phyloP scores from a whole-genome alignment of 2,113 vertebrate genomes.

The Sprattus sprattus region DNA sequence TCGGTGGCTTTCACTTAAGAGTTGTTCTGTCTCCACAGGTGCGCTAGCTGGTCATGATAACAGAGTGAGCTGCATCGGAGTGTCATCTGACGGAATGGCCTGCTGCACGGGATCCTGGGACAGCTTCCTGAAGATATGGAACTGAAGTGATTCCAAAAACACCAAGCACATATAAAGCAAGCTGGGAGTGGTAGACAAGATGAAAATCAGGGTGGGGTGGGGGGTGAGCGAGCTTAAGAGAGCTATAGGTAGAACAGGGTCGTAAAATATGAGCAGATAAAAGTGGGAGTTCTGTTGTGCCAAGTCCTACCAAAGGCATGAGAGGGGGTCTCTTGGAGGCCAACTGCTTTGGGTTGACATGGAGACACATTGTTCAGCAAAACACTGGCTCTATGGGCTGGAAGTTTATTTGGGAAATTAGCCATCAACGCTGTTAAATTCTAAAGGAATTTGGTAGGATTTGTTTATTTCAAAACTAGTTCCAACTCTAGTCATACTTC shows the following conservation, averaged over 20 bases:
- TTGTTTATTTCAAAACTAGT: not conserved
- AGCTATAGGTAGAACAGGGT: slow-evolving; percentile 29
- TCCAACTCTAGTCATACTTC: not conserved
- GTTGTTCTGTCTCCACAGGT: slow-evolving; percentile 65
- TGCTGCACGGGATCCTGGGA: slow-evolving; percentile 97
- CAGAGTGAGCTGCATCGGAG: slow-evolving; percentile 94
- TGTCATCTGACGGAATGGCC: slow-evolving; percentile 90
- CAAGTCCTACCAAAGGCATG: slow-evolving; percentile 58
- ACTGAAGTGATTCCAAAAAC: slow-evolving; percentile 66
- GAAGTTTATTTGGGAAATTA: not conserved
- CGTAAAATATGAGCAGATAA: slow-evolving; percentile 39
- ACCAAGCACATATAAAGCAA: slow-evolving; percentile 38
- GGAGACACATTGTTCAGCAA: not conserved
- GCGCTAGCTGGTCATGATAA: slow-evolving; percentile 94
- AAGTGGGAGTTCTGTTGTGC: slow-evolving; percentile 54
- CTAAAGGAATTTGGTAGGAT: slow-evolving; percentile 13
- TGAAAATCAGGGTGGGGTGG: slow-evolving; percentile 44
- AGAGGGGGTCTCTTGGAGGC: slow-evolving; percentile 47
- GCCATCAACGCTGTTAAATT: not conserved
- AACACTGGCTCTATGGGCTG: not conserved
- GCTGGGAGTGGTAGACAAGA: slow-evolving; percentile 35
- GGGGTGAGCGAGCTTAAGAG: not conserved
- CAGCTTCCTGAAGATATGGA: slow-evolving; percentile 99
- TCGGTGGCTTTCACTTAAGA: not conserved
- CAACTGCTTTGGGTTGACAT: not conserved